Percentiles rank a stretch among this genome's conserved stretches.
Conservation (phyloP, 2,113 vertebrate genomes). For the Thryonomys swinderianus region DNA sequence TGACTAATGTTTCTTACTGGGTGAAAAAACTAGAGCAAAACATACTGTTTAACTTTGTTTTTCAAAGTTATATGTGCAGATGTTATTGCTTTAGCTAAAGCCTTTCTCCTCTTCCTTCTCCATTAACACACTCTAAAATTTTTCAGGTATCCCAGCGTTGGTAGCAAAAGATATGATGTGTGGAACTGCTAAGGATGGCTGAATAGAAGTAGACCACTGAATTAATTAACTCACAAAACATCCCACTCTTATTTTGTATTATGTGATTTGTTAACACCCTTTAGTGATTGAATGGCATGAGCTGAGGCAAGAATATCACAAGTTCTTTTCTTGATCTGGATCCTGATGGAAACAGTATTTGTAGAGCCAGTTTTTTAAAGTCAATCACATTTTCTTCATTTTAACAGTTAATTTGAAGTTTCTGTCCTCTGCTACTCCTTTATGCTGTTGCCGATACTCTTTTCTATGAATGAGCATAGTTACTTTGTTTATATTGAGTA, state of each 20-base stretch:
- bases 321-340: slow-evolving; percentile 31
- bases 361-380: slow-evolving; percentile 34
- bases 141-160: not conserved
- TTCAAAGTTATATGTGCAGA: slow-evolving; percentile 8
- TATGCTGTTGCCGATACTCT: not conserved
- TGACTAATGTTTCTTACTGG: no score
- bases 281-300: not conserved
- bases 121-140: slow-evolving; percentile 8
- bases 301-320: no score
- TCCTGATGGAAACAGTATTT: slow-evolving; percentile 20
- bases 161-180: not conserved
- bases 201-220: not conserved
- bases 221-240: not conserved
- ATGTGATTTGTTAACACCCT: not conserved
- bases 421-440: not conserved
- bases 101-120: not conserved
- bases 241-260: not conserved
- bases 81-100: not conserved
- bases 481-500: slow-evolving; percentile 34
- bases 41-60: slow-evolving; percentile 42
- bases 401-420: slow-evolving; percentile 18
- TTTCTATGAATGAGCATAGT: not conserved
- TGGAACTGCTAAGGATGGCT: not conserved
- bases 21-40: slow-evolving; percentile 23
- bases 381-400: not conserved